Evolutionary conservation across 2,888 invertebrate genomes (phyloP).

Genomic region (Dicyrtomina minuta): DNA sequence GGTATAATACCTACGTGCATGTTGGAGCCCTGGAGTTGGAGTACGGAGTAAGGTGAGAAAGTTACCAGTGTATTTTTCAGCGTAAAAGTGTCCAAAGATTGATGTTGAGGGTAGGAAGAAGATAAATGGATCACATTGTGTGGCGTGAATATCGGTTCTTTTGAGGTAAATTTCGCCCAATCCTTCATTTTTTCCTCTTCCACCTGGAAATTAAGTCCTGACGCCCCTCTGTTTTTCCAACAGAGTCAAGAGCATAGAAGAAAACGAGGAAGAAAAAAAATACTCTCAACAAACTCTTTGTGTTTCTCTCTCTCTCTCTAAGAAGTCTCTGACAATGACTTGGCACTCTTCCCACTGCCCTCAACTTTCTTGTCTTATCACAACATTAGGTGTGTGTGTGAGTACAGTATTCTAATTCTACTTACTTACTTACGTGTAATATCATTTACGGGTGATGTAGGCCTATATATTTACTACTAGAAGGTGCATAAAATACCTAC

Average conservation of each 20-base stretch:
- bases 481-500: not conserved
- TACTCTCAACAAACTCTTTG: constrained; percentile 25
- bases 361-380: not conserved
- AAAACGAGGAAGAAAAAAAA: constrained; percentile 25
- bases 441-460: not conserved
- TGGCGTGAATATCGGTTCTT: constrained; percentile 44
- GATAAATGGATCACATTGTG: constrained; percentile 53
- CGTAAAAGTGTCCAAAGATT: constrained; percentile 34
- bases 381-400: too few species aligned
- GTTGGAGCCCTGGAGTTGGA: too few species aligned
- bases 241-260: constrained; percentile 24
- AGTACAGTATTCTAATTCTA: not conserved
- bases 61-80: constrained; percentile 33
- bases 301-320: constrained; percentile 19
- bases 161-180: constrained; percentile 38
- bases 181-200: constrained; percentile 36
- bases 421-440: not conserved
- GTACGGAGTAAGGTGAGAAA: constrained; percentile 24
- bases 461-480: not conserved
- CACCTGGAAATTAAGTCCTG: constrained; percentile 34
- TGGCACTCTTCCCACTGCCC: constrained; percentile 21
- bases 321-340: constrained; percentile 30
- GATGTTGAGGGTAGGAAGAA: constrained; percentile 39
- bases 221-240: constrained; percentile 33
- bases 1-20: constrained; percentile 3